phyloP scores from a whole-genome alignment of 2,888 invertebrate species.

The Rotaria magnacalcarata region DNA sequence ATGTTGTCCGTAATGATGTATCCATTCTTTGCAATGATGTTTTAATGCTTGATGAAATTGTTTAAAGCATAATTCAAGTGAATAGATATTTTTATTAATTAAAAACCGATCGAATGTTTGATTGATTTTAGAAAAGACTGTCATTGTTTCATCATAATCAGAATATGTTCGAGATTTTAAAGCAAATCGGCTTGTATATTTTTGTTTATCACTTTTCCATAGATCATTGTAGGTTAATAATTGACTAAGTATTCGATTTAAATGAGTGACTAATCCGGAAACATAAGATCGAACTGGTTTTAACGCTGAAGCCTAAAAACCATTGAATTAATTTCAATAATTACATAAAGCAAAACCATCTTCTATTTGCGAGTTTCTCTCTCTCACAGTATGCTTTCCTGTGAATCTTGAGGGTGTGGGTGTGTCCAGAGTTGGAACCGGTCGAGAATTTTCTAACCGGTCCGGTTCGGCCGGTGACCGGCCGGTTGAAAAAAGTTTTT shows the following conservation, averaged over 20 bases:
- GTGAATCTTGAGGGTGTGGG: no score
- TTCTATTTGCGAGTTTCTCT: no score
- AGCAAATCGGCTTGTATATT: not conserved
- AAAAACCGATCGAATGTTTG: not conserved
- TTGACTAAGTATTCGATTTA: not conserved
- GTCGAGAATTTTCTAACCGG: no score
- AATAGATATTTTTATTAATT: slow-evolving; percentile 14
- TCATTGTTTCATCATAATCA: slow-evolving; percentile 30
- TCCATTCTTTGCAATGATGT: slow-evolving; percentile 21
- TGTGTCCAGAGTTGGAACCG: no score
- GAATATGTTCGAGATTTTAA: not conserved
- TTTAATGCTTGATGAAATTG: slow-evolving; percentile 32
- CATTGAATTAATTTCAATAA: no score
- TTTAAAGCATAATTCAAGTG: not conserved
- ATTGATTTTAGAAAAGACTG: not conserved
- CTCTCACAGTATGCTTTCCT: no score
- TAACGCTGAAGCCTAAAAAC: not conserved
- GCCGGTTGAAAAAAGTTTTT: no score
- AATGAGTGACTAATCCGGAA: not conserved
- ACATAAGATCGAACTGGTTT: not conserved
- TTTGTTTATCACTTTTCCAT: slow-evolving; percentile 17
- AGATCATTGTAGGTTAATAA: slow-evolving; percentile 10
- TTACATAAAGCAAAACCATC: no score
- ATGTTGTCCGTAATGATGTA: not conserved
- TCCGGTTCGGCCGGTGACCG: no score